Base-by-base conservation (phyloP, 2,113 vertebrate species). In the Etia nguti region DNA sequence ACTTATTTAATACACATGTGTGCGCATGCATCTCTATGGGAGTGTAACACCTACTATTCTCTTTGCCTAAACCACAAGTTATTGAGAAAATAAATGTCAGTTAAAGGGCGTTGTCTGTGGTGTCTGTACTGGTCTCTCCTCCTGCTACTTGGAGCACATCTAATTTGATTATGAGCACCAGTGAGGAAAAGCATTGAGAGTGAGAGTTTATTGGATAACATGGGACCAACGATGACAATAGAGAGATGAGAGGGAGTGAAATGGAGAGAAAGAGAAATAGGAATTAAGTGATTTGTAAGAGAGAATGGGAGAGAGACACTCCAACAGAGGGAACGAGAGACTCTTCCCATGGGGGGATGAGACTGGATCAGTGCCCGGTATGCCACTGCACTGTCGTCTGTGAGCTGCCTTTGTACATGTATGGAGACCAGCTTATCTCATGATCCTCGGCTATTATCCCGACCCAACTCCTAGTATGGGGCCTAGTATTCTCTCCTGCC, bases 1-100 rank as follows among this genome's bases (percentile, higher is more conserved):
- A 84, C 65, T 92, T 34, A 48, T 82, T 92, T 92, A 92, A 93
- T 85, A 75, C 86, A 54, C 56, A 31, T 80, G 80, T 82, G 55
- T 85, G 81, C 12, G 12, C 29, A 12, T 16, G 9, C 22, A 11
- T 34, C 16, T 73, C 55, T 56, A 77, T 82, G 92, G 80, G 84
- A 92, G 89, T 83, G 83, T 87, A 80, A 93, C 84, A 93, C 88
- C 89, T 68, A 92, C 94, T 84, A 90, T 91, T 91, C 86, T 89
- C 90, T 88, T 82, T 92, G 88, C 90, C 86, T 86, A 86, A 95
- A 90, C 90, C 91, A 91, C 90, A 90, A 93, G 94, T 94, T 93
- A 94, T 92, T 89, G 91, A 94, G 92, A 95, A 95, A 95, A 94
- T 93, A 95, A 95, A 95, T 93, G 92, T 94, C 94, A 95, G 93